A percentile compares a stretch with the other conserved stretches of the same genome.
phyloP scores from a whole-genome alignment of 2,113 vertebrate genomes.

The Ranitomeya variabilis region DNA sequence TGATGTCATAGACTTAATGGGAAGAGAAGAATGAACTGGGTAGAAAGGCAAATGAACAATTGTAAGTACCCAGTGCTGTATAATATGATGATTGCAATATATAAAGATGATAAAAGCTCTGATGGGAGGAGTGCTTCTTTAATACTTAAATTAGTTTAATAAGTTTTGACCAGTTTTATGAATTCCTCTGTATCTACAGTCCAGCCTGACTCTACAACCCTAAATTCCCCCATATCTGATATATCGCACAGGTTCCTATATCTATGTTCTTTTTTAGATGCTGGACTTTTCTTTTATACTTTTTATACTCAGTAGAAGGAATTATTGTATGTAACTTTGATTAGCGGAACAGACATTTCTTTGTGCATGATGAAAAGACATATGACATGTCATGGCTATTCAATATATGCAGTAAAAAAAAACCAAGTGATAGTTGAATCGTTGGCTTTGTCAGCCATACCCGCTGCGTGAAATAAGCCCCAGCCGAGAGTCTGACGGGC shows the following conservation, averaged over 20 bases:
- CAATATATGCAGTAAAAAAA: conserved; percentile 28
- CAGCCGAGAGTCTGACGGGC: conserved; percentile 63
- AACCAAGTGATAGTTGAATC: conserved; percentile 20
- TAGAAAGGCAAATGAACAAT: too few species aligned
- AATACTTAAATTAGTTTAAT: too few species aligned
- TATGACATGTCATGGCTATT: conserved; percentile 7
- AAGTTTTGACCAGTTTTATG: too few species aligned
- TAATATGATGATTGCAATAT: too few species aligned
- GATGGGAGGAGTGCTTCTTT: too few species aligned
- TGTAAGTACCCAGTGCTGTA: too few species aligned
- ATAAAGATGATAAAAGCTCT: too few species aligned
- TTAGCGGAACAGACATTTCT: not conserved
- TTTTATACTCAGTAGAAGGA: not conserved
- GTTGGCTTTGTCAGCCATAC: conserved; percentile 52
- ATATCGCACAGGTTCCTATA: not conserved
- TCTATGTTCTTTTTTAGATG: not conserved
- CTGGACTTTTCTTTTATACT: not conserved
- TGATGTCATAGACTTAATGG: too few species aligned
- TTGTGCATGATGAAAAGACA: conserved; percentile 12
- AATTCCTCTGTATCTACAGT: too few species aligned
- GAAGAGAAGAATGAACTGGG: too few species aligned
- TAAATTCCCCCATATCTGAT: not conserved
- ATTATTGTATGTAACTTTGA: not conserved
- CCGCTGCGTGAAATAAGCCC: conserved; percentile 62
- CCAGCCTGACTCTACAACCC: not conserved